Conservation (phyloP, 2,113 vertebrate species). For the Climacteris rufus region DNA sequence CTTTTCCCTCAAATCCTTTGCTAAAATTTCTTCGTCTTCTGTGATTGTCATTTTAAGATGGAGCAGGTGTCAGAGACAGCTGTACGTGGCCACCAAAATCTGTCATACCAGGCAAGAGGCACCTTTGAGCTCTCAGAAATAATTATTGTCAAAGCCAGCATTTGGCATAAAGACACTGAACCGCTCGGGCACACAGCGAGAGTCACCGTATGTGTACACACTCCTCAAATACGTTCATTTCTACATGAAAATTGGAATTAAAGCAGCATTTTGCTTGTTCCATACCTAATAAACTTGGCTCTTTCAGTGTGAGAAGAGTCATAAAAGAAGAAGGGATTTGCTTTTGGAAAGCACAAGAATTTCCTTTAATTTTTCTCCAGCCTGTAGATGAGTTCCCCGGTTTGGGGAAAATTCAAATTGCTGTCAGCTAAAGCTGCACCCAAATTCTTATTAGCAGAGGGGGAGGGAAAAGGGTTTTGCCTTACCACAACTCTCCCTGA, state of each 20-base stretch:
- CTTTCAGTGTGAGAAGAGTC: neutral
- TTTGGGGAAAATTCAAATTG: neutral
- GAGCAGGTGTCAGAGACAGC: neutral
- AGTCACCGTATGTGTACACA: neutral
- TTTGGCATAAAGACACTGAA: neutral
- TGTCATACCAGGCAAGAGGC: neutral
- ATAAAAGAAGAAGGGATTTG: neutral
- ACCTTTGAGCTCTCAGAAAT: neutral
- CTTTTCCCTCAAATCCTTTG: neutral
- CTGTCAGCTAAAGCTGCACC: neutral
- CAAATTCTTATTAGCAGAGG: neutral
- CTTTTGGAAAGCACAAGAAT: neutral
- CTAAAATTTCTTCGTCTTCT: neutral
- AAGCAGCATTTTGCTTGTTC: neutral
- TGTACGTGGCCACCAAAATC: neutral
- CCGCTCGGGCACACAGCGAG: accelerated
- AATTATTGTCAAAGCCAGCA: neutral
- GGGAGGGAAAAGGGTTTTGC: neutral
- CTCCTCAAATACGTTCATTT: neutral
- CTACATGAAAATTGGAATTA: neutral
- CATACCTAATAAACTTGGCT: neutral
- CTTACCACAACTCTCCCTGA: neutral
- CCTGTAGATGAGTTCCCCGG: neutral
- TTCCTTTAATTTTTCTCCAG: neutral
- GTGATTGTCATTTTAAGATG: accelerated